phyloP scores from a whole-genome alignment of 2,797 vertebrate species.

The Poeciliopsis paucimaculata region DNA sequence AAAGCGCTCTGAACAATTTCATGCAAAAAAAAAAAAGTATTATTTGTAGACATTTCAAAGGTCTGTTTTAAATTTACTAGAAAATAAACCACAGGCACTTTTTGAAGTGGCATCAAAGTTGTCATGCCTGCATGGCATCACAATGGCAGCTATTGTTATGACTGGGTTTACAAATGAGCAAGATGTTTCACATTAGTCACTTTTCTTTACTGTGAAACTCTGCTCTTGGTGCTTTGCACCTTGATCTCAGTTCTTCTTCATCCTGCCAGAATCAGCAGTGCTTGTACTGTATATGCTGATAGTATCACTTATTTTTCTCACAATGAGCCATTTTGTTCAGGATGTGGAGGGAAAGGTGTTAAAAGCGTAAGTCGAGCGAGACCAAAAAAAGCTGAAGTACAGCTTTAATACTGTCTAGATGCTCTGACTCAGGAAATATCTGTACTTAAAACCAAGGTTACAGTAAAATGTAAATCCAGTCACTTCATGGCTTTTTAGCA shows the following conservation, averaged over 20 bases:
- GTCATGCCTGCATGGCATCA: neutral
- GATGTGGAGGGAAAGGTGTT: slow-evolving; percentile 22
- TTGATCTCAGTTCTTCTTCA: slow-evolving; percentile 2
- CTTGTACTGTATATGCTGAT: slow-evolving; percentile 16
- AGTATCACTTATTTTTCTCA: slow-evolving; percentile 21
- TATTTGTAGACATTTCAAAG: neutral
- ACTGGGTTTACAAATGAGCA: slow-evolving; percentile 4
- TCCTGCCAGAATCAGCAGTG: neutral
- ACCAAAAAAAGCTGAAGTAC: slow-evolving; percentile 9
- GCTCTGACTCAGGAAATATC: slow-evolving; percentile 3
- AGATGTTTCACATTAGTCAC: too few species aligned
- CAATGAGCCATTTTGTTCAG: slow-evolving; percentile 24
- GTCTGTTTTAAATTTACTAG: neutral
- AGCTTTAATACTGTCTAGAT: neutral
- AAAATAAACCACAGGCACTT: neutral
- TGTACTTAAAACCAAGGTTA: neutral
- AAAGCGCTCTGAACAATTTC: neutral
- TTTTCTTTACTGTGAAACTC: neutral
- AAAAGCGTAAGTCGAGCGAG: slow-evolving; percentile 1
- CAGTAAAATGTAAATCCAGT: slow-evolving; percentile 11
- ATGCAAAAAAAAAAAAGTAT: neutral
- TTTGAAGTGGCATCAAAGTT: neutral
- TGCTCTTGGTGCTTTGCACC: neutral
- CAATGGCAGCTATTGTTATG: neutral
- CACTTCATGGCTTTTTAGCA: neutral